Conservation (phyloP, 2,113 vertebrate species). For the Microcebus jonahi region DNA sequence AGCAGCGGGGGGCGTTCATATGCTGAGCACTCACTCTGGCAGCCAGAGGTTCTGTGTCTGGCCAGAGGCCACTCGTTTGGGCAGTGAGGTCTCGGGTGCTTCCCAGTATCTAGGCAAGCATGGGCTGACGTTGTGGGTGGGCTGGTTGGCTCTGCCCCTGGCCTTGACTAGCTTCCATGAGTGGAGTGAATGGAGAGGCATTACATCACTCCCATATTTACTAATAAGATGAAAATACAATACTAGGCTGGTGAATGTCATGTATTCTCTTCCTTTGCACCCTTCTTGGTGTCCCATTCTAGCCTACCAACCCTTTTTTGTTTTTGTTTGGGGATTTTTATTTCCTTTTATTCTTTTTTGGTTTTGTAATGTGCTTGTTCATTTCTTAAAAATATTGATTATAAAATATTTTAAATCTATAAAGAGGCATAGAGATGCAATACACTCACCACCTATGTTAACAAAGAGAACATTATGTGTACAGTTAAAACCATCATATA, state of each 20-base stretch:
- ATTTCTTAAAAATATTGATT: background rate
- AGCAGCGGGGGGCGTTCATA: background rate
- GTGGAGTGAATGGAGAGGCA: background rate
- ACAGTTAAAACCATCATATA: background rate
- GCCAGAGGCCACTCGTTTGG: background rate
- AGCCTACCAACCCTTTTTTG: background rate
- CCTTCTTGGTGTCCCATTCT: background rate
- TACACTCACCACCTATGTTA: background rate
- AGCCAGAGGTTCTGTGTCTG: background rate
- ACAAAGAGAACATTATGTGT: background rate
- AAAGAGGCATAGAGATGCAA: background rate
- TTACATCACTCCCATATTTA: background rate
- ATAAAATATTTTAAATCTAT: constrained; percentile 3
- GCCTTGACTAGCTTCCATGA: background rate
- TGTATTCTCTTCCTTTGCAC: background rate
- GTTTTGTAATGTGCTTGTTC: background rate
- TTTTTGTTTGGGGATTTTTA: background rate
- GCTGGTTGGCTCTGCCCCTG: background rate
- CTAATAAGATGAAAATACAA: background rate
- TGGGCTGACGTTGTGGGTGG: background rate
- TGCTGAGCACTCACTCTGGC: background rate
- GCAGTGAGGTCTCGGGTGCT: background rate
- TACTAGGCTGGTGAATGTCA: background rate
- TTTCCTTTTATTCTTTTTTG: background rate
- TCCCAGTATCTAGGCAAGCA: background rate